These are phyloP conservation scores for Periophthalmus modestus DNA, from an alignment of 2,113 vertebrate species.

Conservation along the genomic window DNA sequence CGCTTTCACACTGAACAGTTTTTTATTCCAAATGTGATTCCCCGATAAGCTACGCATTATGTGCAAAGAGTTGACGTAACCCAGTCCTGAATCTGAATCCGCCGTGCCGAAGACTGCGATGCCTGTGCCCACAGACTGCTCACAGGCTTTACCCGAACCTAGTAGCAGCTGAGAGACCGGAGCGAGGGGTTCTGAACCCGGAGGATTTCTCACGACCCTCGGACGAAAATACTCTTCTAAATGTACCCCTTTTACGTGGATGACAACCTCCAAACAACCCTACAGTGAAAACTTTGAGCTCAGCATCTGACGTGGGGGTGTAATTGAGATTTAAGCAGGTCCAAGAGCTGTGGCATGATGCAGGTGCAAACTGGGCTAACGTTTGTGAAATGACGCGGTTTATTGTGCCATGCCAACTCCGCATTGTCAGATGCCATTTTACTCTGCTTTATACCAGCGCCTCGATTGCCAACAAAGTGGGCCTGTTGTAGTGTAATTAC, in stretches of 20 bases:
- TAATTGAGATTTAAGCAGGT: constrained; percentile 55
- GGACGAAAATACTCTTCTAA: constrained; percentile 63
- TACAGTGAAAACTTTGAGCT: constrained; percentile 73
- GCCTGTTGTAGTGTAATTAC: constrained; percentile 69
- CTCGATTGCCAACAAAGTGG: constrained; percentile 63
- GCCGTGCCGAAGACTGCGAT: constrained; percentile 71
- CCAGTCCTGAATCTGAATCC: constrained; percentile 70
- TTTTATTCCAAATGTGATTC: constrained; percentile 39
- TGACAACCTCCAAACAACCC: constrained; percentile 67
- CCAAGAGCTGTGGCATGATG: constrained; percentile 64
- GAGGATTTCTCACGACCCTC: constrained; percentile 67
- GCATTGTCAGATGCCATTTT: constrained; percentile 75
- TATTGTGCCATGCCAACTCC: constrained; percentile 66
- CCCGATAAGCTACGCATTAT: constrained; percentile 64
- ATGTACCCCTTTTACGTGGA: constrained; percentile 67
- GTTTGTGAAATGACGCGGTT: constrained; percentile 72
- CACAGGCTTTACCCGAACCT: constrained; percentile 65
- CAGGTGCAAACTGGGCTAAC: constrained; percentile 72
- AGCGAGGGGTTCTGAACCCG: constrained; percentile 58
- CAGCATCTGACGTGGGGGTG: constrained; percentile 66
- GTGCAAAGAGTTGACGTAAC: constrained; percentile 71
- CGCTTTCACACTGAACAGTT: constrained; percentile 29
- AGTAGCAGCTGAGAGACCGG: constrained; percentile 70
- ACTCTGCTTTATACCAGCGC: constrained; percentile 69
- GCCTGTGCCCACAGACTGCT: constrained; percentile 64